Conservation (phyloP, 2,888 invertebrate species). For the Eustalomyia histrio region DNA sequence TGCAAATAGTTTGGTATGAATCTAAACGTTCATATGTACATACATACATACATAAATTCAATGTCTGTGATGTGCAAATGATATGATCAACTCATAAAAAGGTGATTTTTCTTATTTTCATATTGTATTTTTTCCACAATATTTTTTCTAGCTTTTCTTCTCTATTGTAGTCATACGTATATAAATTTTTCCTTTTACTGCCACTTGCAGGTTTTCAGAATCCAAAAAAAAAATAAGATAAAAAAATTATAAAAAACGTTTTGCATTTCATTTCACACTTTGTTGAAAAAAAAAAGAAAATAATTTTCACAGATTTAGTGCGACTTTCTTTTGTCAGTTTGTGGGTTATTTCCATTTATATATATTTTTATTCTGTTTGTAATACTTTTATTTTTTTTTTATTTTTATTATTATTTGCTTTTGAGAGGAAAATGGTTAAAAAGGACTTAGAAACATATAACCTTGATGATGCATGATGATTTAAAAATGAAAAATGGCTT, state of each 20-base stretch:
- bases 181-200: slow-evolving; percentile 6
- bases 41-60: neutral
- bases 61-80: slow-evolving; percentile 24
- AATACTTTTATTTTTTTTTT: too few relatives aligned
- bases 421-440: slow-evolving; percentile 19
- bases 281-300: slow-evolving; percentile 36
- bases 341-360: slow-evolving; percentile 28
- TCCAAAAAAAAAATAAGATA: slow-evolving; percentile 4
- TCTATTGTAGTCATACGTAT: slow-evolving; percentile 7
- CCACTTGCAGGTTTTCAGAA: slow-evolving; percentile 20
- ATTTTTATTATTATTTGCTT: slow-evolving; percentile 7
- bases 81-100: slow-evolving; percentile 42
- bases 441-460: slow-evolving; percentile 1
- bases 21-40: too few relatives aligned
- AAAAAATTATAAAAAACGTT: slow-evolving; percentile 25
- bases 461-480: slow-evolving; percentile 33
- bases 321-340: slow-evolving; percentile 45
- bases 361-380: slow-evolving; percentile 9
- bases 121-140: neutral
- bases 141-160: neutral
- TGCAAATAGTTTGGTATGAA: too few relatives aligned
- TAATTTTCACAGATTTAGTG: slow-evolving; percentile 59
- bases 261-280: slow-evolving; percentile 65
- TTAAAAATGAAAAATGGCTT: slow-evolving; percentile 19
- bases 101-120: slow-evolving; percentile 21